Evolutionary conservation across 2,888 invertebrate genomes (phyloP).

Genomic region (Hemicrepidius hirtus): DNA sequence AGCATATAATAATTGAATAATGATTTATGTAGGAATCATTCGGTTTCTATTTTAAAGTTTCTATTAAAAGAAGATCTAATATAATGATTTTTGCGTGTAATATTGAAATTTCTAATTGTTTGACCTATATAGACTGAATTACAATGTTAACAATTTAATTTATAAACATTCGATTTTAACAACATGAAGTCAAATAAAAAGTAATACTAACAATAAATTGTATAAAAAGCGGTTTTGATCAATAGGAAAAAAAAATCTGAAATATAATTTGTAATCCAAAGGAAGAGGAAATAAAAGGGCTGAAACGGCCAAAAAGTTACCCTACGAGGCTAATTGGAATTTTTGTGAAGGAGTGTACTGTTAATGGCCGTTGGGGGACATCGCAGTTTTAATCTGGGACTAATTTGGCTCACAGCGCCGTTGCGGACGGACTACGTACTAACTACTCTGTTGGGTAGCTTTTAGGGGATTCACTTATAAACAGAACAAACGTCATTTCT

Average conservation of each 20-base stretch:
- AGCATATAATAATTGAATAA: no score
- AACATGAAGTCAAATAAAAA: no score
- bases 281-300: slow-evolving; percentile 44
- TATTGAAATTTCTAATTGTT: no score
- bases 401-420: slow-evolving; percentile 69
- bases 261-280: slow-evolving; percentile 28
- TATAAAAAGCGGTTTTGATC: neutral
- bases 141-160: no score
- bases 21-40: no score
- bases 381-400: slow-evolving; percentile 71
- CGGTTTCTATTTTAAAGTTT: no score
- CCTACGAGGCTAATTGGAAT: slow-evolving; percentile 64
- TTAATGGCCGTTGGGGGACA: slow-evolving; percentile 71
- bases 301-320: slow-evolving; percentile 55
- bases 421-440: slow-evolving; percentile 65
- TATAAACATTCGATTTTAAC: no score
- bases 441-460: slow-evolving; percentile 61
- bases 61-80: no score
- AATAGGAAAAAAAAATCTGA: slow-evolving; percentile 3
- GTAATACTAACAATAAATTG: no score
- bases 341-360: slow-evolving; percentile 67
- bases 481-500: slow-evolving; percentile 37
- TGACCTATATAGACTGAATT: no score
- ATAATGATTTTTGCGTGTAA: no score
- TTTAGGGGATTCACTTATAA: slow-evolving; percentile 30